A percentile compares a stretch with the other conserved stretches of the same genome.
phyloP scores from a whole-genome alignment of 2,888 invertebrate species.

The Steromphala cineraria region DNA sequence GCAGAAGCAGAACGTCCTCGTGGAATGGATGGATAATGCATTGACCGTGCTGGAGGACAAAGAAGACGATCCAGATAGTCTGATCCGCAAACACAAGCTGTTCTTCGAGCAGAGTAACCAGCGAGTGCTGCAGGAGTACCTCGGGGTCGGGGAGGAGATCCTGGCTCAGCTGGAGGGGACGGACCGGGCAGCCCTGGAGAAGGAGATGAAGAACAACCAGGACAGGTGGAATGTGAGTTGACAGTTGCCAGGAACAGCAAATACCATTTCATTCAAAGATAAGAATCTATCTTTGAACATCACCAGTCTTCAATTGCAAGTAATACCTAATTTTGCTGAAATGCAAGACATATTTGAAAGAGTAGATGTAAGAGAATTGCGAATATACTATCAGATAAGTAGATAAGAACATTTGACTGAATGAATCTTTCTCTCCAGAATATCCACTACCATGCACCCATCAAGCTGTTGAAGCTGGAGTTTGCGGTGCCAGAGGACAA shows the following conservation, averaged over 20 bases:
- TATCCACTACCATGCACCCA: conserved; percentile 76
- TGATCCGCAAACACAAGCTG: conserved; percentile 75
- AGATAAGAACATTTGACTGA: too few relatives aligned
- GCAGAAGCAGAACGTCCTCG: conserved; percentile 85
- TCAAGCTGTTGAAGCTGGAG: conserved; percentile 90
- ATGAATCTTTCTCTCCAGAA: conserved; percentile 48
- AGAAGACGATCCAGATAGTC: conserved; percentile 61
- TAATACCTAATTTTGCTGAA: too few relatives aligned
- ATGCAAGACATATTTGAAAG: too few relatives aligned
- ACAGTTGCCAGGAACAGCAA: too few relatives aligned
- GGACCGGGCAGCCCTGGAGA: conserved; percentile 83
- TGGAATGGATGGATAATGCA: conserved; percentile 91
- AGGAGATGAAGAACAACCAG: conserved; percentile 77
- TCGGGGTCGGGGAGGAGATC: conserved; percentile 66
- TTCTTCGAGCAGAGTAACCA: conserved; percentile 92
- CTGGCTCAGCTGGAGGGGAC: conserved; percentile 61
- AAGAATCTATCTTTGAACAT: too few relatives aligned
- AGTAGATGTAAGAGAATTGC: too few relatives aligned
- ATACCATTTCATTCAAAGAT: too few relatives aligned
- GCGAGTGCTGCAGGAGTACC: conserved; percentile 74
- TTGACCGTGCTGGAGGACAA: conserved; percentile 84
- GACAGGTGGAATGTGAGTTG: conserved; percentile 75
- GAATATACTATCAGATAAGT: too few relatives aligned
- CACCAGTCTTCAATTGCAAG: too few relatives aligned
- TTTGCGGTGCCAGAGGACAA: conserved; percentile 91